phyloP scores from a whole-genome alignment of 2,797 vertebrate species.

The Melanotaenia boesemani region DNA sequence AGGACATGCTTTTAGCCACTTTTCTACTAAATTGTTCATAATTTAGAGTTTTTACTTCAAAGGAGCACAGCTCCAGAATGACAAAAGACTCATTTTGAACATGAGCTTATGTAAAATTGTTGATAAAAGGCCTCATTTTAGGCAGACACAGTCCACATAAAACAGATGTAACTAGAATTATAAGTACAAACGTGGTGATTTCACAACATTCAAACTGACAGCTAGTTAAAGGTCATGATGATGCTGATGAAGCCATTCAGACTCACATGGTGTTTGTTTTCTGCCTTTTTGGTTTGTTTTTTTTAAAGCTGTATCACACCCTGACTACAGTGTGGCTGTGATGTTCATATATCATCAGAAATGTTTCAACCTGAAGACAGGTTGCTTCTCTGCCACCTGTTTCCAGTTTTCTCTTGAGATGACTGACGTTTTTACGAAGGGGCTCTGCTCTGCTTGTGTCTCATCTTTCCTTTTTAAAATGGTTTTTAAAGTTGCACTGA shows the following conservation, averaged over 20 bases:
- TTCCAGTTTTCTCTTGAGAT: constrained; percentile 29
- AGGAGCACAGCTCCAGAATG: not conserved
- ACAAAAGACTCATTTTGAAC: not conserved
- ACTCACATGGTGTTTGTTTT: not conserved
- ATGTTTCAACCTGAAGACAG: constrained; percentile 8
- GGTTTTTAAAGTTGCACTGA: constrained; percentile 7
- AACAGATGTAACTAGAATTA: not conserved
- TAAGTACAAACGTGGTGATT: not conserved
- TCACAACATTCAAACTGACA: not conserved
- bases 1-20: not conserved
- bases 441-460: not conserved
- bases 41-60: constrained; percentile 3
- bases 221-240: not conserved
- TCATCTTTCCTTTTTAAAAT: constrained; percentile 29
- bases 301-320: not conserved
- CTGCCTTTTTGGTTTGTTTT: not conserved
- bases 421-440: constrained; percentile 39
- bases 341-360: constrained; percentile 24
- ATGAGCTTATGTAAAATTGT: not conserved
- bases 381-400: constrained; percentile 49
- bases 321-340: not conserved
- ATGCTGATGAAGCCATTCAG: not conserved
- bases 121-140: not conserved
- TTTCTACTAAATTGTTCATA: not conserved
- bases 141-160: not conserved